Evolutionary conservation across 1,140 invertebrate species (phyloP).

Genomic region (Drosophila trapezifrons): DNA sequence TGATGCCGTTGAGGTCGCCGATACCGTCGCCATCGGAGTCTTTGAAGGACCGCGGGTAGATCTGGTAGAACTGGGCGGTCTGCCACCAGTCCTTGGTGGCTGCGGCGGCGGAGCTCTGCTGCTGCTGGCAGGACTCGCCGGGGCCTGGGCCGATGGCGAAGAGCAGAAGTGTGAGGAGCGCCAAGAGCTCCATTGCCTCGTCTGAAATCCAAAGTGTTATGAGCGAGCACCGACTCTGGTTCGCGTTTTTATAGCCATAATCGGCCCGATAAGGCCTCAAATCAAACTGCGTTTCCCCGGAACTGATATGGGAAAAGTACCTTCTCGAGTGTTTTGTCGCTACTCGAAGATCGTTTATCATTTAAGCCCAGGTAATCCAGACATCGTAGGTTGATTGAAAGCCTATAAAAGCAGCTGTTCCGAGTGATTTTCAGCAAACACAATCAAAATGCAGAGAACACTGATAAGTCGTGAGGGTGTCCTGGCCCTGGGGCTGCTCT

Average conservation of each 20-base stretch:
- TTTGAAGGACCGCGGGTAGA: slow-evolving; percentile 89
- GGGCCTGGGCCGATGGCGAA: slow-evolving; percentile 6
- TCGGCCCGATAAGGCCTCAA: slow-evolving; percentile 37
- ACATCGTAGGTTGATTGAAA: background rate
- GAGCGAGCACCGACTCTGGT: no score
- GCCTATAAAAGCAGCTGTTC: slow-evolving; percentile 53
- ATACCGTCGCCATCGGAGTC: slow-evolving; percentile 89
- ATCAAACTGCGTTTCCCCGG: background rate
- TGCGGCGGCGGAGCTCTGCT: background rate
- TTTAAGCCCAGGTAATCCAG: slow-evolving; percentile 26
- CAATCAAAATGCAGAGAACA: slow-evolving; percentile 40
- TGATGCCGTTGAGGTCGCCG: slow-evolving; percentile 87
- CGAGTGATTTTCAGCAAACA: slow-evolving; percentile 2
- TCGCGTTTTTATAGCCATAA: slow-evolving; percentile 38
- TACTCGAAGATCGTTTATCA: slow-evolving; percentile 53
- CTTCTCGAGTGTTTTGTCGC: slow-evolving; percentile 29
- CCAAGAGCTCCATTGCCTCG: slow-evolving; percentile 2
- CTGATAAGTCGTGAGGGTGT: slow-evolving; percentile 2
- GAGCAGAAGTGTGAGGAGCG: slow-evolving; percentile 21
- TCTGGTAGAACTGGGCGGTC: slow-evolving; percentile 88
- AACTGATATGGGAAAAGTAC: slow-evolving; percentile 11
- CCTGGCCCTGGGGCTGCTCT: slow-evolving; percentile 9
- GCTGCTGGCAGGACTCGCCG: slow-evolving; percentile 12
- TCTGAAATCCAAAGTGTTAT: slow-evolving; percentile 27
- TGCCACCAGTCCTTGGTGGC: slow-evolving; percentile 86